phyloP scores from a whole-genome alignment of 2,888 invertebrate species.

The Polymixis lichenea region DNA sequence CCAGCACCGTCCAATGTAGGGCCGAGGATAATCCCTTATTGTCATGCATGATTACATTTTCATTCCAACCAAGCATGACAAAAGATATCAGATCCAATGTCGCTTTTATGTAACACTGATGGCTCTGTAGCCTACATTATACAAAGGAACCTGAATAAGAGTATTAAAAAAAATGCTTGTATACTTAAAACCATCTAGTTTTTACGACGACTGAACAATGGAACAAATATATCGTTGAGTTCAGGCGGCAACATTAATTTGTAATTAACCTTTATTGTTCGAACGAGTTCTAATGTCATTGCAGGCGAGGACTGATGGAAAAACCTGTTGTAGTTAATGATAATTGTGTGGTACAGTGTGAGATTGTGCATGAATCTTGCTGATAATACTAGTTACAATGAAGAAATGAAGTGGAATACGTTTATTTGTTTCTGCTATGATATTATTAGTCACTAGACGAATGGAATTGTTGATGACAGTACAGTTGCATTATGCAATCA shows the following conservation, averaged over 20 bases:
- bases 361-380: slow-evolving; percentile 23
- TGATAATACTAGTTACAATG: background rate
- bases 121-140: slow-evolving; percentile 28
- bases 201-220: slow-evolving; percentile 54
- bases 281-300: slow-evolving; percentile 60
- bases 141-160: slow-evolving; percentile 22
- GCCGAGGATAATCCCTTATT: slow-evolving; percentile 47
- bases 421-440: slow-evolving; percentile 10
- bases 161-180: slow-evolving; percentile 29
- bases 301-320: slow-evolving; percentile 37
- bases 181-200: slow-evolving; percentile 28
- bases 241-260: slow-evolving; percentile 54
- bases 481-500: background rate
- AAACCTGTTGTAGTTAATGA: slow-evolving; percentile 37
- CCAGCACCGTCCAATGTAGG: slow-evolving; percentile 19
- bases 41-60: slow-evolving; percentile 49
- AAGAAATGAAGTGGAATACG: slow-evolving; percentile 12
- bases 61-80: slow-evolving; percentile 41
- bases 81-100: slow-evolving; percentile 49
- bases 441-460: background rate
- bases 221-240: slow-evolving; percentile 43
- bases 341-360: slow-evolving; percentile 17
- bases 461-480: no score
- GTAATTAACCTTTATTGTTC: slow-evolving; percentile 63
- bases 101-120: slow-evolving; percentile 50